phyloP scores from a whole-genome alignment of 2,113 vertebrate species.

The Tyrannus savana region DNA sequence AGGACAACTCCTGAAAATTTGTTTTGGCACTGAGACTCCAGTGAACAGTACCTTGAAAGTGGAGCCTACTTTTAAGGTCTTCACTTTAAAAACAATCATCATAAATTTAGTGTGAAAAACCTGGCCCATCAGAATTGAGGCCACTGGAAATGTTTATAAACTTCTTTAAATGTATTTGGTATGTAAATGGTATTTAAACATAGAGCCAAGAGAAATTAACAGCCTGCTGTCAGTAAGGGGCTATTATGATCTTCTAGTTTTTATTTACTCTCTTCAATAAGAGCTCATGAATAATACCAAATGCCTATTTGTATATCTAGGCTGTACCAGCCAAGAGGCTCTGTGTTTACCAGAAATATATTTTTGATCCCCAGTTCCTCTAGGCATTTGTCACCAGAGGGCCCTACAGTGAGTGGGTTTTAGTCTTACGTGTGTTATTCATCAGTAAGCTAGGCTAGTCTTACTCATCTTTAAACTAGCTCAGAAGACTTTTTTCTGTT shows the following conservation, averaged over 20 bases:
- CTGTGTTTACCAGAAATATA: not conserved
- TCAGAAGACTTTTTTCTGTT: not conserved
- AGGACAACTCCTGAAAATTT: not conserved
- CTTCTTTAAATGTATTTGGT: not conserved
- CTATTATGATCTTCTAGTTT: not conserved
- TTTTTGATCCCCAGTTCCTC: not conserved
- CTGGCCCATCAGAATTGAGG: not conserved
- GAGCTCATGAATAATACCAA: not conserved
- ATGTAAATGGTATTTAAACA: not conserved
- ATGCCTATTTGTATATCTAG: not conserved
- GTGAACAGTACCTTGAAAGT: not conserved
- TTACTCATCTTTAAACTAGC: not conserved
- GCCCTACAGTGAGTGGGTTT: not conserved
- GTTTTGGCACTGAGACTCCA: not conserved
- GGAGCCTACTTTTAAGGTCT: not conserved
- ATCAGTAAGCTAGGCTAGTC: not conserved
- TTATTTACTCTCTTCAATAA: not conserved
- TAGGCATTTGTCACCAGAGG: not conserved
- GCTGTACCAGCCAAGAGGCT: not conserved
- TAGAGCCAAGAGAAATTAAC: not conserved
- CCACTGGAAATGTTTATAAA: not conserved
- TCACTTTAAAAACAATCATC: not conserved
- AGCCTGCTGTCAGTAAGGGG: not conserved
- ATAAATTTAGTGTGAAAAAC: not conserved
- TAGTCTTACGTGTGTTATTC: not conserved